Conservation (phyloP, 2,113 vertebrate genomes). For the Psilopsiagon aymara region DNA sequence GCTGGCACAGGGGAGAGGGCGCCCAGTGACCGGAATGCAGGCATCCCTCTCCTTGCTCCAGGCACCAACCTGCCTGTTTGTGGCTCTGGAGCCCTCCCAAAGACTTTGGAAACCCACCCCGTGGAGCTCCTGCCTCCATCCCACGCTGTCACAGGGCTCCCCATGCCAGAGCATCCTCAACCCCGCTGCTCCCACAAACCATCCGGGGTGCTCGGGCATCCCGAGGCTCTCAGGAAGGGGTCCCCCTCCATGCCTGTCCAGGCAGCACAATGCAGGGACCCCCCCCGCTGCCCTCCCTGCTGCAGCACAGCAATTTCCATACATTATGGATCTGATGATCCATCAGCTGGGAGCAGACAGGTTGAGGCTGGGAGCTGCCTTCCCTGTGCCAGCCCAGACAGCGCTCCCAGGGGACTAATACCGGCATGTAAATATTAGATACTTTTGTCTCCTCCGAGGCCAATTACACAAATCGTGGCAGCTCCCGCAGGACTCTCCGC, state of each 20-base stretch:
- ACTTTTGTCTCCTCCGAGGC: constrained; percentile 80
- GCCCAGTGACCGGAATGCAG: rapidly evolving
- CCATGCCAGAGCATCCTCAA: neutral
- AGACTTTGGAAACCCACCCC: neutral
- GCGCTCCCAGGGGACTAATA: constrained; percentile 72
- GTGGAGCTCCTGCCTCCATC: neutral
- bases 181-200: neutral
- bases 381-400: constrained; percentile 56
- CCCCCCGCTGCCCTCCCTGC: too few species aligned
- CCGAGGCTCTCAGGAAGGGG: rapidly evolving
- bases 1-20: rapidly evolving
- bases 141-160: rapidly evolving
- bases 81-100: rapidly evolving
- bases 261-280: neutral
- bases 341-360: neutral
- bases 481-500: constrained; percentile 75
- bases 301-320: neutral
- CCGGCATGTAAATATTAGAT: constrained; percentile 80
- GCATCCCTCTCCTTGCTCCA: neutral
- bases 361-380: constrained; percentile 20
- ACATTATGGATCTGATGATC: neutral
- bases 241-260: rapidly evolving
- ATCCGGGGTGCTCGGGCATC: neutral
- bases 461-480: constrained; percentile 82
- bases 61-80: neutral